Conservation (phyloP, 2,888 invertebrate species). For the Drosophila birchii region DNA sequence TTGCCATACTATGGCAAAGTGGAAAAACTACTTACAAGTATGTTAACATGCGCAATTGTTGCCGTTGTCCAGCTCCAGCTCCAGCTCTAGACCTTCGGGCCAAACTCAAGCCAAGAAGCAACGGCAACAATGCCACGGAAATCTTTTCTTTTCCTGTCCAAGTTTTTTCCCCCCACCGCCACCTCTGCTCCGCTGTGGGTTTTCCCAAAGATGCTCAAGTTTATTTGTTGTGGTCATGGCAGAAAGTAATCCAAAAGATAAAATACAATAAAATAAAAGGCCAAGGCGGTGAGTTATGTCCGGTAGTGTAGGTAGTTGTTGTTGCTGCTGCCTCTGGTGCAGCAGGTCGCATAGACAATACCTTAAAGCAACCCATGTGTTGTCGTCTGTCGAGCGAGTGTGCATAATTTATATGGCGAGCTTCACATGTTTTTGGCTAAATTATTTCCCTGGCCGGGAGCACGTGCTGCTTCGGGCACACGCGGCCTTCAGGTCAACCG, state of each 20-base stretch:
- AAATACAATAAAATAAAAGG: slow-evolving; percentile 80
- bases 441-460: slow-evolving; percentile 66
- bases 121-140: slow-evolving; percentile 60
- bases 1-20: slow-evolving; percentile 59
- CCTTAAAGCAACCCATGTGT: slow-evolving; percentile 61
- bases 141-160: slow-evolving; percentile 55
- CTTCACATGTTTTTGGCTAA: slow-evolving; percentile 76
- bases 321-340: slow-evolving; percentile 44
- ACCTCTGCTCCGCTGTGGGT: slow-evolving; percentile 35
- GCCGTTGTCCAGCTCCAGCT: slow-evolving; percentile 52
- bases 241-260: slow-evolving; percentile 79
- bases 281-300: slow-evolving; percentile 74
- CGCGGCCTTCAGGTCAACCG: slow-evolving; percentile 67
- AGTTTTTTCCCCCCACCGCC: slow-evolving; percentile 33
- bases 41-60: slow-evolving; percentile 78
- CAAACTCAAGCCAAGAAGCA: slow-evolving; percentile 34
- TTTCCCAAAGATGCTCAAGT: slow-evolving; percentile 71
- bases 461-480: slow-evolving; percentile 59
- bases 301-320: slow-evolving; percentile 30
- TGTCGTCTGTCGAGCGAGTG: slow-evolving; percentile 49
- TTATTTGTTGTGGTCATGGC: slow-evolving; percentile 79
- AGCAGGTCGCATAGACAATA: slow-evolving; percentile 73
- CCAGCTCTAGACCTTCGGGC: slow-evolving; percentile 61
- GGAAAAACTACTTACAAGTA: slow-evolving; percentile 79
- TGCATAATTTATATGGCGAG: slow-evolving; percentile 73